Percentiles rank a stretch among this genome's conserved stretches.
Evolutionary conservation across 2,888 invertebrate species (phyloP).

Genomic region (Keiferia lycopersicella): DNA sequence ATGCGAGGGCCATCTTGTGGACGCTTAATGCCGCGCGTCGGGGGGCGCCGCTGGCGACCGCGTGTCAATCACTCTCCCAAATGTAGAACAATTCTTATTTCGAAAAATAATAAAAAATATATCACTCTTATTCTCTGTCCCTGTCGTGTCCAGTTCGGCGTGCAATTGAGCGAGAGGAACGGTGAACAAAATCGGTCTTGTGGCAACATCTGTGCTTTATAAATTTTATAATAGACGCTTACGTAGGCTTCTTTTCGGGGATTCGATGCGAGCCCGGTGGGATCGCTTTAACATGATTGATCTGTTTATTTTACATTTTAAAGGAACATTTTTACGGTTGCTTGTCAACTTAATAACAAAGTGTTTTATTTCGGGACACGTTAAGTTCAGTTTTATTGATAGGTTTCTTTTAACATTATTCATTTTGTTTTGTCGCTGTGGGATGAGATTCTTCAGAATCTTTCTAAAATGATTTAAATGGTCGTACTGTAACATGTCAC

Average conservation of each 20-base stretch:
- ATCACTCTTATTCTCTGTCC: conserved; percentile 72
- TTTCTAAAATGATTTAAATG: conserved; percentile 45
- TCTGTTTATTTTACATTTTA: conserved; percentile 82
- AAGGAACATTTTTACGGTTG: conserved; percentile 81
- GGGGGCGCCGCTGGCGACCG: conserved; percentile 76
- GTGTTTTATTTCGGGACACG: conserved; percentile 78
- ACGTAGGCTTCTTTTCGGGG: conserved; percentile 80
- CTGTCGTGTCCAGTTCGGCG: conserved; percentile 46
- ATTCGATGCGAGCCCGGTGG: conserved; percentile 74
- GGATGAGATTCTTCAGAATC: conserved; percentile 50
- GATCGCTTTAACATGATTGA: conserved; percentile 81
- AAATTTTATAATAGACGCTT: conserved; percentile 80
- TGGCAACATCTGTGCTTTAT: conserved; percentile 79
- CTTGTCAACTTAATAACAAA: conserved; percentile 81
- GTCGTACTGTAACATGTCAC: conserved; percentile 28
- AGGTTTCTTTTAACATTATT: conserved; percentile 76
- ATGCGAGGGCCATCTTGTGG: conserved; percentile 76
- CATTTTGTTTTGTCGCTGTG: conserved; percentile 55
- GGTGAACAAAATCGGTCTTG: conserved; percentile 66
- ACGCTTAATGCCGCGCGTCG: conserved; percentile 71
- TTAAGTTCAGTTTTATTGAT: conserved; percentile 80
- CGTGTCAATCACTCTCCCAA: conserved; percentile 78
- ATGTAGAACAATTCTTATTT: conserved; percentile 80
- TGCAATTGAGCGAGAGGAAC: conserved; percentile 54
- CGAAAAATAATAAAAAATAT: conserved; percentile 70